These are phyloP conservation scores for Chymomyza procnemis DNA, from an alignment of 2,888 invertebrate species.

Conservation along the genomic window DNA sequence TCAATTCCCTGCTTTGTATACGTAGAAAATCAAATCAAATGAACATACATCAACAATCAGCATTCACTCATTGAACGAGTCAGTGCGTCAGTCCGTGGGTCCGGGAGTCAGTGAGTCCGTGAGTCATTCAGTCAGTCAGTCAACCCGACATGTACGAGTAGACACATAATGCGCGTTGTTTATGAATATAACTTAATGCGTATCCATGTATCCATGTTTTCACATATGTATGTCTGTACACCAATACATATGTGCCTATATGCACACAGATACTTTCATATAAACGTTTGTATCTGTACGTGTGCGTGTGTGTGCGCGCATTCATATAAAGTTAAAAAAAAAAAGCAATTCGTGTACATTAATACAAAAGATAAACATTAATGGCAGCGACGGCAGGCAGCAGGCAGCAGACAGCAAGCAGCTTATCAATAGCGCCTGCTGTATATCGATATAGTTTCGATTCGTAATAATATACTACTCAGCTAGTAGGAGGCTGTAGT, in stretches of 20 bases:
- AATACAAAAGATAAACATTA: slow-evolving; percentile 7
- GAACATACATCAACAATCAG: not conserved
- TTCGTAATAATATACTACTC: not conserved
- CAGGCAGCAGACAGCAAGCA: not conserved
- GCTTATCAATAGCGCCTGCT: not conserved
- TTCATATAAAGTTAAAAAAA: not conserved
- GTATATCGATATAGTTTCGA: not conserved
- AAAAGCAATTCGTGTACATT: not conserved
- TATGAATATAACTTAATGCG: not conserved
- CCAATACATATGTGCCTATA: not conserved
- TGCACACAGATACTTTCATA: not conserved
- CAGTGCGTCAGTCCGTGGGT: not conserved
- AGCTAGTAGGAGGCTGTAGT: no score
- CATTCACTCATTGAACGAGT: not conserved
- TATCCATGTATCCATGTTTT: not conserved
- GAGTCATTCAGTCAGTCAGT: slow-evolving; percentile 1
- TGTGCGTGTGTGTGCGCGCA: not conserved
- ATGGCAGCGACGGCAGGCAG: slow-evolving; percentile 1
- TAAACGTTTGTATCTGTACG: not conserved
- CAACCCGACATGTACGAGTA: not conserved
- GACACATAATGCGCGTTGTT: not conserved
- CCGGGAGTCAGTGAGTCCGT: no score
- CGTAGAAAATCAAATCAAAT: not conserved
- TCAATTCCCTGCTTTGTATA: not conserved
- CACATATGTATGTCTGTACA: not conserved